Conservation (phyloP, 2,888 invertebrate genomes). For the Siphonodentalium dalli region DNA sequence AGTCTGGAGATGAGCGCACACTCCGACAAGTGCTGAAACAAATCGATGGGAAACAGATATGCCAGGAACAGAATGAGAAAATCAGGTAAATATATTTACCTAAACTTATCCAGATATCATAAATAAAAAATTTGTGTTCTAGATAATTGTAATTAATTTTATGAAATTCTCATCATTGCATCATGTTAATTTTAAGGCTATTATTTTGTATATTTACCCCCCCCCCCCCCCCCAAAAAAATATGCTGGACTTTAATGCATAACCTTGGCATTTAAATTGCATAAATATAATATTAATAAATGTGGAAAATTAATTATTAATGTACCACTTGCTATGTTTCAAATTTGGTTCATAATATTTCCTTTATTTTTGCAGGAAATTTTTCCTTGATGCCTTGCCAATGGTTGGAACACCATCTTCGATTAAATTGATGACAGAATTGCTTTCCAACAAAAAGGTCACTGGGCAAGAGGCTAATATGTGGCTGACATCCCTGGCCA, state of each 20-base stretch:
- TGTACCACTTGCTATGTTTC: not conserved
- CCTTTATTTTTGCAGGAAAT: constrained; percentile 69
- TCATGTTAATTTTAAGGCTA: not conserved
- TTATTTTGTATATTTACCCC: not conserved
- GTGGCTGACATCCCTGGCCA: constrained; percentile 87
- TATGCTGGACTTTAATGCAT: too few species aligned
- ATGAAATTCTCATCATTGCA: not conserved
- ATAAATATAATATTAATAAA: not conserved
- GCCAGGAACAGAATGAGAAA: constrained; percentile 35
- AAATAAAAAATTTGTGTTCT: not conserved
- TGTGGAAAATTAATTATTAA: not conserved
- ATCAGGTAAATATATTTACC: constrained; percentile 35
- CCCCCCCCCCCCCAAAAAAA: too few species aligned
- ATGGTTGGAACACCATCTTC: constrained; percentile 85
- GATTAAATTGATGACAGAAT: constrained; percentile 82
- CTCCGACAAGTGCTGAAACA: constrained; percentile 52
- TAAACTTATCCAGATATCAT: not conserved
- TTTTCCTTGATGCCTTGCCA: constrained; percentile 85
- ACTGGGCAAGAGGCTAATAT: constrained; percentile 74
- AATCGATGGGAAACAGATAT: constrained; percentile 32
- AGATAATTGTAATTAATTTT: not conserved
- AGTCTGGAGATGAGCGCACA: constrained; percentile 55
- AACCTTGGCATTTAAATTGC: not conserved
- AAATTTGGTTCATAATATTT: not conserved
- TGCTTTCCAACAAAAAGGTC: constrained; percentile 74